Evolutionary conservation across 2,113 vertebrate species (phyloP).

Genomic region (Nanorana parkeri): DNA sequence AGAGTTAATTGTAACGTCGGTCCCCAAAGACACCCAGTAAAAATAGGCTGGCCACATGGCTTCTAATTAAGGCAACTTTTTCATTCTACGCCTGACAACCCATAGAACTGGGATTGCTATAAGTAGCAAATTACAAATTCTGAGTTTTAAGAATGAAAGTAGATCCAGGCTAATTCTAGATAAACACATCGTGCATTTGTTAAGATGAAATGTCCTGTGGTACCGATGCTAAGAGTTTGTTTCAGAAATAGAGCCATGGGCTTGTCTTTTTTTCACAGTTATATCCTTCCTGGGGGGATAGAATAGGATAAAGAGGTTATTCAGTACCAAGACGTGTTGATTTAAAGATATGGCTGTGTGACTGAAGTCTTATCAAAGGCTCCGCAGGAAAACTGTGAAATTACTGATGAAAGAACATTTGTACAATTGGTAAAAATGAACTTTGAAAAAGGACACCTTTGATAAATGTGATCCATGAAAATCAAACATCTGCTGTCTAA

Average conservation of each 20-base stretch:
- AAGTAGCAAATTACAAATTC: not conserved
- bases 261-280: slow-evolving; percentile 7
- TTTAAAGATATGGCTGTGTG: slow-evolving; percentile 4
- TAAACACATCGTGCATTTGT: too few relatives aligned
- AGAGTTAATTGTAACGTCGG: not conserved
- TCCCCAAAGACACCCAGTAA: not conserved
- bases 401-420: not conserved
- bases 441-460: not conserved
- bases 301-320: not conserved
- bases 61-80: slow-evolving; percentile 3
- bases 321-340: slow-evolving; percentile 4
- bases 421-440: slow-evolving; percentile 5
- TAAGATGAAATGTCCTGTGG: too few relatives aligned
- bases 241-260: not conserved
- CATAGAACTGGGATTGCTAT: not conserved
- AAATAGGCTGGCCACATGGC: slow-evolving; percentile 5
- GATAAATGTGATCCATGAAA: not conserved
- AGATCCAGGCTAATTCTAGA: not conserved
- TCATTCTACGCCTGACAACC: not conserved
- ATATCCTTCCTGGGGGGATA: not conserved
- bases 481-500: too few relatives aligned
- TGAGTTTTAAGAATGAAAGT: not conserved
- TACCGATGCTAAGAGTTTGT: not conserved
- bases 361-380: slow-evolving; percentile 15
- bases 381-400: not conserved